Percentiles rank a stretch among this genome's conserved stretches.
These are phyloP conservation scores for Xenopus tropicalis DNA, from an alignment of 2,113 vertebrate genomes.

Conservation along the genomic window DNA sequence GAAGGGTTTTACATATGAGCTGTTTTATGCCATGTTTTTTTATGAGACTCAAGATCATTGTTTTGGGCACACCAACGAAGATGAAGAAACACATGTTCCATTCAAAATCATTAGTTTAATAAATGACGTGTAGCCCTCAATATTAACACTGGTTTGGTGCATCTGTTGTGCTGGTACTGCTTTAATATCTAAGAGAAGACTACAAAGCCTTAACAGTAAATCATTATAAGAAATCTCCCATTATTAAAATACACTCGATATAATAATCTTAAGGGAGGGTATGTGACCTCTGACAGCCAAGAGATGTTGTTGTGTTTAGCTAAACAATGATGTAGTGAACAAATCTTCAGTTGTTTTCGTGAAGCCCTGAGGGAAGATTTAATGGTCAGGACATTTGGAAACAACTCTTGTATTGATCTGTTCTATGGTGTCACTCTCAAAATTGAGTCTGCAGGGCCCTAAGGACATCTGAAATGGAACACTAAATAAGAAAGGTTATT, in stretches of 20 bases:
- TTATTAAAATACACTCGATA: not conserved
- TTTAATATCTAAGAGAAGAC: too few relatives aligned
- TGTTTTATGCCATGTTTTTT: too few relatives aligned
- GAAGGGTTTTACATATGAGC: too few relatives aligned
- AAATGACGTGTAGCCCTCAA: too few relatives aligned
- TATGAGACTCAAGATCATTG: too few relatives aligned
- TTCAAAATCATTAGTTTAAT: too few relatives aligned
- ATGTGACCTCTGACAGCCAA: not conserved
- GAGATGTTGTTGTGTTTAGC: not conserved
- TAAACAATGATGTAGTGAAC: not conserved
- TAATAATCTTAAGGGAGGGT: not conserved
- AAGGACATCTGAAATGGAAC: not conserved
- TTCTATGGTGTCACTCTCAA: not conserved
- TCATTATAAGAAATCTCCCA: not conserved
- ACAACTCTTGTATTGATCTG: conserved; percentile 4
- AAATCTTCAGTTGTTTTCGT: not conserved
- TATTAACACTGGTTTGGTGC: too few relatives aligned
- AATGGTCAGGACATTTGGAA: not conserved
- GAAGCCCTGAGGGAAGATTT: conserved; percentile 2
- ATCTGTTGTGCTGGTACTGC: too few relatives aligned
- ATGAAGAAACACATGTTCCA: too few relatives aligned
- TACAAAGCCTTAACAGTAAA: not conserved
- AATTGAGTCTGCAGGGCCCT: conserved; percentile 6
- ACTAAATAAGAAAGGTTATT: conserved; percentile 9
- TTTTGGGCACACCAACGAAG: too few relatives aligned